Evolutionary conservation across 2,888 invertebrate genomes (phyloP).

Genomic region (Drosophila parthenogenetica): DNA sequence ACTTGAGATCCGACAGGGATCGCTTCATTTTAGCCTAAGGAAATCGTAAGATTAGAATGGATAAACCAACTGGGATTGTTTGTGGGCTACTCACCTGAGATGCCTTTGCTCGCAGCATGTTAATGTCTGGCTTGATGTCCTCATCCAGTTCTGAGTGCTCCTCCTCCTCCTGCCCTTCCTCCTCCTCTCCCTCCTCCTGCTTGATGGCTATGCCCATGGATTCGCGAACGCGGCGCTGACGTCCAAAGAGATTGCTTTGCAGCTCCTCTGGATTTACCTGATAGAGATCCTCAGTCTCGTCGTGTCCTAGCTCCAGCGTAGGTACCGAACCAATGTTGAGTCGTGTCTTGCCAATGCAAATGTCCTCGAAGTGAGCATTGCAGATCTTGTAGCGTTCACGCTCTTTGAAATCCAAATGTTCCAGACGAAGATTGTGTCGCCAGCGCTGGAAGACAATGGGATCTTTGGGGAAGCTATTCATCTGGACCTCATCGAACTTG

Average conservation of each 20-base stretch:
- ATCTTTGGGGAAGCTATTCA: slow-evolving; percentile 83
- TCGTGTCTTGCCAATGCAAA: slow-evolving; percentile 81
- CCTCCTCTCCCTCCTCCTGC: slow-evolving; percentile 33
- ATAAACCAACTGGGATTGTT: background rate
- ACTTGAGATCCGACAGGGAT: slow-evolving; percentile 61
- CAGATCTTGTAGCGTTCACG: slow-evolving; percentile 82
- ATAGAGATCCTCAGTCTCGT: slow-evolving; percentile 72
- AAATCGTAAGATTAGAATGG: no score
- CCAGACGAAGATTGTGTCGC: slow-evolving; percentile 79
- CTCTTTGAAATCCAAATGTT: slow-evolving; percentile 75
- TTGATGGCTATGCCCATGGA: slow-evolving; percentile 32
- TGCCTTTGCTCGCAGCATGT: slow-evolving; percentile 26
- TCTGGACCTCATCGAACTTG: slow-evolving; percentile 80
- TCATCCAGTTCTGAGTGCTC: slow-evolving; percentile 49
- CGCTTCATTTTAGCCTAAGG: slow-evolving; percentile 66
- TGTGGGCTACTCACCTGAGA: slow-evolving; percentile 57
- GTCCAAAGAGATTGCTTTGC: slow-evolving; percentile 72
- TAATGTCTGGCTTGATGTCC: slow-evolving; percentile 30
- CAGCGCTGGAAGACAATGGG: slow-evolving; percentile 69
- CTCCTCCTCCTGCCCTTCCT: slow-evolving; percentile 1
- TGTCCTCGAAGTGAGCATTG: slow-evolving; percentile 79
- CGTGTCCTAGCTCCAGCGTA: slow-evolving; percentile 77
- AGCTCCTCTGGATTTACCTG: slow-evolving; percentile 75
- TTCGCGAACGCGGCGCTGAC: slow-evolving; percentile 50
- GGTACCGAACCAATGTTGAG: slow-evolving; percentile 78